Evolutionary conservation across 2,797 vertebrate species (phyloP).

Genomic region (Acipenser transmontanus): DNA sequence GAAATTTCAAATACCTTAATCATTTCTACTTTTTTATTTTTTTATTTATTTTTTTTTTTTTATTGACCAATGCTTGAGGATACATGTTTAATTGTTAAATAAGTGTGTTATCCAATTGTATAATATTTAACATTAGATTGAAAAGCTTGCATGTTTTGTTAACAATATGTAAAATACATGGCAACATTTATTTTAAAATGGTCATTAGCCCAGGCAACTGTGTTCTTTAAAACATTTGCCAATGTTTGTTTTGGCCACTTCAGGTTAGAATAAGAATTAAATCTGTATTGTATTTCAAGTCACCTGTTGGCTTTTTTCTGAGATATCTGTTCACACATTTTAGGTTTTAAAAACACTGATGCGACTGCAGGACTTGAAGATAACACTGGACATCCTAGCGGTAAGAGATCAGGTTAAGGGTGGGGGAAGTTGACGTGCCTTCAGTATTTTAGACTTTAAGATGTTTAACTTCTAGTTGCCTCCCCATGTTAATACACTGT

Average conservation of each 20-base stretch:
- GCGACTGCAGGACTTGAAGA: constrained; percentile 66
- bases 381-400: constrained; percentile 70
- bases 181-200: too few relatives aligned
- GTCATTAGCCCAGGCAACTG: too few relatives aligned
- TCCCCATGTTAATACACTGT: too few relatives aligned
- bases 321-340: constrained; percentile 13
- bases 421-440: neutral
- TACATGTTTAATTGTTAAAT: too few relatives aligned
- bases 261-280: neutral
- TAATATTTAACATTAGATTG: too few relatives aligned
- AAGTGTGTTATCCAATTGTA: too few relatives aligned
- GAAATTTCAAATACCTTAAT: too few relatives aligned
- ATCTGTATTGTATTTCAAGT: constrained; percentile 1
- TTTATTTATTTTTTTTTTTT: neutral
- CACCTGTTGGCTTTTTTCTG: constrained; percentile 11
- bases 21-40: neutral
- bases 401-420: constrained; percentile 51
- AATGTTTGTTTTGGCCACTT: too few relatives aligned
- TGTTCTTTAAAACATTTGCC: too few relatives aligned
- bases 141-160: too few relatives aligned
- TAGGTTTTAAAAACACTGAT: constrained; percentile 72
- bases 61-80: too few relatives aligned
- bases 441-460: neutral
- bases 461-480: neutral
- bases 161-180: too few relatives aligned